Evolutionary conservation across 2,888 invertebrate species (phyloP), one percentile per base, ranked within the genome.

Genomic region (Hirtodrosophila duncani): DNA sequence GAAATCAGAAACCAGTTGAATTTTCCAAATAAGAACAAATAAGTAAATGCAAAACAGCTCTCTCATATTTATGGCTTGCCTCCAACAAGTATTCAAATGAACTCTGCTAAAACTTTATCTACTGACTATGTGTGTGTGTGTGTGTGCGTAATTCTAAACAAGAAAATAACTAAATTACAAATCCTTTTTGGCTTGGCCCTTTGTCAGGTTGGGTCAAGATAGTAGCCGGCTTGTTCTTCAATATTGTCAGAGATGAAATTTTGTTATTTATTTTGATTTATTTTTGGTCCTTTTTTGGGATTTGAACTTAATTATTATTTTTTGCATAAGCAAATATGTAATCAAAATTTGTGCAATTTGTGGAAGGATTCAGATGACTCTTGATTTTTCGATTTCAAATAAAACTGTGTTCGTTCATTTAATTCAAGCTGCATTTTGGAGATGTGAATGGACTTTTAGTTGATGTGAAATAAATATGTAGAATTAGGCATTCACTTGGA

Each of bases 41-140:
- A 30, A 45, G 65, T 48, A 58, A 57, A 56, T 34, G 46, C 41
- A 64, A 46, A 55, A 30, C 60, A 52, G 50, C 8, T 57, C n/a
- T 68, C 57, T 64, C 46, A 65, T 78, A 70, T 70, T 70, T 78
- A 70, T 78, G 75, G 53, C 37, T 23, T n/a, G 31, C 13, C 18
- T 44, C 50, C 13, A 20, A 63, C 52, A 61, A 34, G 49, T 65
- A 78, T 69, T 57, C 49, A 74, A 55, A 64, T 77, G 39, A 51
- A 55, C 53, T 51, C 39, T 53, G 31, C 24, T 20, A n/a, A 39
- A 37, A 38, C 38, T 49, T 48, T 59, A 38, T 26, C 18, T 29
- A n/a, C n/a, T n/a, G n/a, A n/a, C n/a, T n/a, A n/a, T n/a, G n/a
- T n/a, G n/a, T n/a, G n/a, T n/a, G n/a, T n/a, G n/a, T 34, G 11